These are phyloP conservation scores for Machaerirhynchus nigripectus DNA, from an alignment of 2,113 vertebrate genomes.

Conservation along the genomic window DNA sequence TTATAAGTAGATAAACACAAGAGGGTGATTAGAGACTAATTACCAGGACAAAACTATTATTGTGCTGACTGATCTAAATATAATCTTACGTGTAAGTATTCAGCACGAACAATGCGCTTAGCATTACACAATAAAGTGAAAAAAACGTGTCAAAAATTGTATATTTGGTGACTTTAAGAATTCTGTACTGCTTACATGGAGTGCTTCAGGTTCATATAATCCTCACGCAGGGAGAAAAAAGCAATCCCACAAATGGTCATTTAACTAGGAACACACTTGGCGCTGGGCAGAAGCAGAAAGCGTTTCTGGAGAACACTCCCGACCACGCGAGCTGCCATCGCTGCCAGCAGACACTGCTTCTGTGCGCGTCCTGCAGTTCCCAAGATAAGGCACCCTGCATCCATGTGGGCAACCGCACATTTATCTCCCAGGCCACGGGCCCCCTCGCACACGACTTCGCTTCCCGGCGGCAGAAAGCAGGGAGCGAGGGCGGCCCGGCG, in stretches of 20 bases:
- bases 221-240: background rate
- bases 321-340: fast-evolving
- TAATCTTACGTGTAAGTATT: background rate
- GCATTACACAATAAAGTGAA: background rate
- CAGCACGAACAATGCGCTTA: background rate
- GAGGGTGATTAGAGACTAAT: background rate
- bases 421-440: fast-evolving
- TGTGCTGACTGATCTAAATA: background rate
- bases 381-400: fast-evolving
- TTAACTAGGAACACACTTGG: background rate
- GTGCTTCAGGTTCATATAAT: background rate
- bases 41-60: background rate
- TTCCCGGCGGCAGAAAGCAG: fast-evolving
- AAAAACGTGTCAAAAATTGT: background rate
- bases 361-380: fast-evolving
- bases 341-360: fast-evolving
- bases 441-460: fast-evolving
- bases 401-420: fast-evolving
- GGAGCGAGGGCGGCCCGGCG: fast-evolving
- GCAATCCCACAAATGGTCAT: background rate
- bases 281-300: background rate
- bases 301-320: background rate
- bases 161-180: background rate
- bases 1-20: background rate
- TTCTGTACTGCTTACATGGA: background rate